Conservation (phyloP, 2,888 invertebrate genomes). For the Pteria penguin region DNA sequence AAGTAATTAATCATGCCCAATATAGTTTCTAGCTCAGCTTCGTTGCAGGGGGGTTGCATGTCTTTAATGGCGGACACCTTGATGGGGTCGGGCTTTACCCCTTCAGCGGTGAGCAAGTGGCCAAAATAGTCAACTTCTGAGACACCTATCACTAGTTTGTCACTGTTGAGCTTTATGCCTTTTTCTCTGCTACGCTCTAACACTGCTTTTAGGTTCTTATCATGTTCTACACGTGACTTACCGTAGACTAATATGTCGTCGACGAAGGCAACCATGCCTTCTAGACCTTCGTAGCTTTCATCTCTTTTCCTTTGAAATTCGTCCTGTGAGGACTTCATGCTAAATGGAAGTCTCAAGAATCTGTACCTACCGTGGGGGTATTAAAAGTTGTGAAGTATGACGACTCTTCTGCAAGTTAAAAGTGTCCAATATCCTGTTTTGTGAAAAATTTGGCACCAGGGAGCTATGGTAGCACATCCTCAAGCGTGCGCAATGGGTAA, state of each 20-base stretch:
- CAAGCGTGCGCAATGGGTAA: slow-evolving; percentile 47
- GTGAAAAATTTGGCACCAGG: slow-evolving; percentile 47
- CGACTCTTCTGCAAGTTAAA: slow-evolving; percentile 34
- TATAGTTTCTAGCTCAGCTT: slow-evolving; percentile 19
- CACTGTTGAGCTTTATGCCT: slow-evolving; percentile 38
- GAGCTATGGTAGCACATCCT: slow-evolving; percentile 52
- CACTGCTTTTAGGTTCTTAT: slow-evolving; percentile 44
- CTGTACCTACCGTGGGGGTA: slow-evolving; percentile 41
- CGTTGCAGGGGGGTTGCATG: slow-evolving; percentile 11
- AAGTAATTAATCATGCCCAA: slow-evolving; percentile 35
- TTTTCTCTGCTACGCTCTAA: slow-evolving; percentile 33
- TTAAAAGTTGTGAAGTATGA: slow-evolving; percentile 44
- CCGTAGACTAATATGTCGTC: slow-evolving; percentile 50
- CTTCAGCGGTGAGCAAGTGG: slow-evolving; percentile 30
- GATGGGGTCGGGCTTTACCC: slow-evolving; percentile 30
- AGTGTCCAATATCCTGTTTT: slow-evolving; percentile 53
- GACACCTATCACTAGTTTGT: slow-evolving; percentile 40
- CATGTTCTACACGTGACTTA: slow-evolving; percentile 41
- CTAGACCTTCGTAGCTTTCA: slow-evolving; percentile 38
- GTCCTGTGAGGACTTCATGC: slow-evolving; percentile 46
- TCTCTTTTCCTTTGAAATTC: slow-evolving; percentile 42
- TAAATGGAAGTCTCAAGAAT: slow-evolving; percentile 47
- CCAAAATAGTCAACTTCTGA: slow-evolving; percentile 45
- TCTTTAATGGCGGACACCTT: slow-evolving; percentile 25
- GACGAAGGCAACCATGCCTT: too few species aligned